Evolutionary conservation across 2,797 vertebrate species (phyloP), one percentile per base, ranked within the genome.

Genomic region (Poeciliopsis turneri): DNA sequence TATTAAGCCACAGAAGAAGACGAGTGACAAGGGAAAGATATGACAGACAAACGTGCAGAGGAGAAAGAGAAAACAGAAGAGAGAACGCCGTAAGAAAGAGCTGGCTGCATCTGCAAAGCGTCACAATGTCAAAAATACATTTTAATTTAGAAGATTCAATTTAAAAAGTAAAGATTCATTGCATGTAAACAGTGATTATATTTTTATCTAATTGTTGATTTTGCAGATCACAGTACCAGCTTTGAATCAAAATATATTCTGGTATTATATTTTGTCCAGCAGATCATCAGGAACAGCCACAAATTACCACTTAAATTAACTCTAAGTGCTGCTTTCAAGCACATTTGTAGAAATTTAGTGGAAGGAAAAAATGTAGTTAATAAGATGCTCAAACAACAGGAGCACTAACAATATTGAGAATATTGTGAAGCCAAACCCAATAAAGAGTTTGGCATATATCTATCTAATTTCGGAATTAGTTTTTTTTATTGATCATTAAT

Each of bases 51-150:
- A 95, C 93, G 93, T 93, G 87, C 92, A 94, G 90, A 89, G 94
- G 88, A 94, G 85, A 92, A 87, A 91, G 86, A 92, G 85, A 93
- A 92, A 93, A 87, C 89, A 89, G 90, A 89, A 95, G 91, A 95
- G 91, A 95, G 78, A 95, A 89, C 92, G 92, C 89, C 92, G 93
- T 95, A 92, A 96, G 94, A 95, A 94, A 91, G 88, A 91, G 84
- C 86, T 89, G 90, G 89, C 82, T 92, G 89, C 82, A 92, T 89
- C 30, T 84, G 91, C 86, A 70, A 45, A 45, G 41, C 16, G 68
- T 13, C 25, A 28, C 68, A 45, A 28, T 28, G 41, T 70, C 25
- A 70, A 70, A 68, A 41, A 11, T 41, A 68, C 9, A 64, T 41
- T 23, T 10, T 5, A 2, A 66, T 23, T 39, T 64, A 30, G 13